Percentiles rank a stretch among this genome's conserved stretches.
Conservation (phyloP, 2,888 invertebrate genomes). For the Pristionchus arcanus region DNA sequence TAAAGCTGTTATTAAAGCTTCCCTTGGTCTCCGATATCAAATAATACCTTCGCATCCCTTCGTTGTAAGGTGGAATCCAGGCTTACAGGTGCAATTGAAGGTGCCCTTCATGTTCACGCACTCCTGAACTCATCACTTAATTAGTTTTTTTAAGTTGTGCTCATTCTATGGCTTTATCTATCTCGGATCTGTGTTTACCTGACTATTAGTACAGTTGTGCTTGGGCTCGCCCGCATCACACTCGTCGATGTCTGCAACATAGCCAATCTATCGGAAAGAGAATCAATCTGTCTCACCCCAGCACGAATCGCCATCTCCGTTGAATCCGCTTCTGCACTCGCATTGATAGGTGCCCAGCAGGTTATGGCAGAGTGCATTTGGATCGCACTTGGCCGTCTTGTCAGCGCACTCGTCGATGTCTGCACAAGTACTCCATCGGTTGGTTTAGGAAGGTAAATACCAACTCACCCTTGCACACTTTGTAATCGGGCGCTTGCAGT, state of each 20-base stretch:
- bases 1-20: neutral
- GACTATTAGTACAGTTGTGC: slow-evolving; percentile 56
- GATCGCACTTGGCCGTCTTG: slow-evolving; percentile 62
- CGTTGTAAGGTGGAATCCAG: slow-evolving; percentile 21
- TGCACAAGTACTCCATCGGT: neutral
- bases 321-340: slow-evolving; percentile 84
- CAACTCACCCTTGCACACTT: slow-evolving; percentile 53
- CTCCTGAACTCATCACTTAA: slow-evolving; percentile 7
- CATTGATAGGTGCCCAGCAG: slow-evolving; percentile 65
- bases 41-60: slow-evolving; percentile 52
- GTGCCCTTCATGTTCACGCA: slow-evolving; percentile 49
- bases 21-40: neutral
- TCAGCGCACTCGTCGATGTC: slow-evolving; percentile 72
- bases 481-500: slow-evolving; percentile 57
- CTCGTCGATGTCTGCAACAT: slow-evolving; percentile 47
- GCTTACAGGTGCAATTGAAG: slow-evolving; percentile 54
- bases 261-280: no score
- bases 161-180: no score
- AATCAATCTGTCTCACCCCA: slow-evolving; percentile 25
- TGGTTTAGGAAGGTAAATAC: no score
- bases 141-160: no score
- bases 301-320: slow-evolving; percentile 39
- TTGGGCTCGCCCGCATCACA: slow-evolving; percentile 52
- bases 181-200: slow-evolving; percentile 3
- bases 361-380: slow-evolving; percentile 66